A percentile compares a stretch with the other conserved stretches of the same genome.
These are phyloP conservation scores for Physeter macrocephalus DNA, from an alignment of 2,113 vertebrate genomes.

Conservation along the genomic window DNA sequence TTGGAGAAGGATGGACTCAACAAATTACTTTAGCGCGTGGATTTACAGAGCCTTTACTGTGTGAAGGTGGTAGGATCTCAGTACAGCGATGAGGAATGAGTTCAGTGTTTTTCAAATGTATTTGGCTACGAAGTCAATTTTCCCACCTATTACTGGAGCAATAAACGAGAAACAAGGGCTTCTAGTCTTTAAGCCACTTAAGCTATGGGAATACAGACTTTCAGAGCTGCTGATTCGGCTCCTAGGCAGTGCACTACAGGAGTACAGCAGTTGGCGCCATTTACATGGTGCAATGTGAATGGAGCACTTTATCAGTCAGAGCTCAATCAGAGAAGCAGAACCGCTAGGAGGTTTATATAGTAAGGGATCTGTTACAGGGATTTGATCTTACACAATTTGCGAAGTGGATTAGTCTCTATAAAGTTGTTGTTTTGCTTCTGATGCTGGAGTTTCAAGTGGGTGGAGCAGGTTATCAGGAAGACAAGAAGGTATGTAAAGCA, in stretches of 20 bases:
- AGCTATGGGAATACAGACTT: not conserved
- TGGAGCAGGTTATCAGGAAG: not conserved
- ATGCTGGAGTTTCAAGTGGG: not conserved
- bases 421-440: not conserved
- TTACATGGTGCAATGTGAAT: not conserved
- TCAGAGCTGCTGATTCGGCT: no score
- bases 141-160: not conserved
- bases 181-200: not conserved
- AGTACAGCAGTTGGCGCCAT: not conserved
- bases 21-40: not conserved
- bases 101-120: not conserved
- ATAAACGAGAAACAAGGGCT: not conserved
- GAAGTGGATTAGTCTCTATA: not conserved
- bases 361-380: not conserved
- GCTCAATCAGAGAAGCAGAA: not conserved
- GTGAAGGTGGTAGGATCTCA: not conserved
- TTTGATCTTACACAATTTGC: not conserved
- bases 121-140: not conserved
- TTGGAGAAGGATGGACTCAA: not conserved
- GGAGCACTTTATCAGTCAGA: not conserved
- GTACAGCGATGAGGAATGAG: not conserved
- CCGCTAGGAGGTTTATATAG: not conserved
- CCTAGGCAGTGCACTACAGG: no score
- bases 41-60: not conserved
- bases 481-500: not conserved